Base-by-base conservation (phyloP, 2,113 vertebrate species). In the Larimichthys crocea region DNA sequence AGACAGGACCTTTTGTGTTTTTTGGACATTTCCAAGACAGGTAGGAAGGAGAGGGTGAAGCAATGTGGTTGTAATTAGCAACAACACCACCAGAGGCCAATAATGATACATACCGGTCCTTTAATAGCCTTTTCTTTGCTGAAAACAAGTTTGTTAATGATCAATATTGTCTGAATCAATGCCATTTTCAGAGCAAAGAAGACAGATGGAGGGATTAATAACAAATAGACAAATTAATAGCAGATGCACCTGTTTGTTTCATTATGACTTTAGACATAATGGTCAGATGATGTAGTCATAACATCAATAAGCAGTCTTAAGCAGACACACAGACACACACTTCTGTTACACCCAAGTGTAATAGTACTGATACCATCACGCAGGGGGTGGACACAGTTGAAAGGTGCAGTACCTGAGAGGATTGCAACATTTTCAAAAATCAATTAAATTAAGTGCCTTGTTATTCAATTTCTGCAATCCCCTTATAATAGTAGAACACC, bases 401-500 rank as follows among this genome's bases (percentile, higher is more conserved):
- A 83, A 77, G 78, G 70, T 76, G 60, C 53, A 73, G 69, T 61
- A 79, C 80, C 63, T 71, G 66, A 14, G 60, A 84, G 79, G 64
- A 80, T 11, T 64, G 71, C 80, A 53, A 65, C 22, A 14, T 74
- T 89, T 92, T 85, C 44, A 82, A 86, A 91, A 93, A 90, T 92
- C 88, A 83, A 90, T 93, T 87, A 76, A 87, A 84, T 90, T 71
- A 87, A 89, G 83, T 86, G 80, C 76, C 61, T 79, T 85, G 82
- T 92, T 90, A 88, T 88, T 88, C 79, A 81, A 77, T 87, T 82
- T 86, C 65, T 86, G 71, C 80, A 85, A 85, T 90, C 75, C 85
- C 59, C 42, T 88, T 89, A 79, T 79, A 87, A 91, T 74, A 82
- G 57, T 0, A 26, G 60, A 82, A 68, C 71, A 88, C 68, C 63